phyloP scores from a whole-genome alignment of 2,113 vertebrate genomes.

The Ancistrus triradiatus region DNA sequence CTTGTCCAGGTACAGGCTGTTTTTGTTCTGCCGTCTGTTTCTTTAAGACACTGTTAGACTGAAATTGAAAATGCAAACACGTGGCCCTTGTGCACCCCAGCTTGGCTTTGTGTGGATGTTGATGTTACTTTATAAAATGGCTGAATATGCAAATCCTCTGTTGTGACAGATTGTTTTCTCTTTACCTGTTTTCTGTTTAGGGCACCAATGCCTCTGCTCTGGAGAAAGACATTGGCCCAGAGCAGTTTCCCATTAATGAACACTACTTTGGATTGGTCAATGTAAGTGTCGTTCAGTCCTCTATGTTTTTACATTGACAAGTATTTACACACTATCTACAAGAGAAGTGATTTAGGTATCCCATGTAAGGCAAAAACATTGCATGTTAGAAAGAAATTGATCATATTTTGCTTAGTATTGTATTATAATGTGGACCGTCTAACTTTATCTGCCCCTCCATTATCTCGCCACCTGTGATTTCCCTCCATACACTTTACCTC shows the following conservation, averaged over 20 bases:
- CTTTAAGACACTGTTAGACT: not conserved
- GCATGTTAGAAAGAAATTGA: too few species aligned
- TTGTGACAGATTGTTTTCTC: conserved; percentile 25
- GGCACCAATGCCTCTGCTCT: conserved; percentile 99
- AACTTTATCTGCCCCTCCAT: too few species aligned
- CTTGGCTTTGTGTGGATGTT: not conserved
- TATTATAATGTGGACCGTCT: too few species aligned
- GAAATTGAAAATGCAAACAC: too few species aligned
- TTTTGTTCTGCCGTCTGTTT: too few species aligned
- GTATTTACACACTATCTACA: too few species aligned
- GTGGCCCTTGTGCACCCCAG: not conserved
- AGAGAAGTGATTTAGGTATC: too few species aligned
- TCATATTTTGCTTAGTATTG: too few species aligned
- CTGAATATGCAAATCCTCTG: too few species aligned
- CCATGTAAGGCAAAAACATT: too few species aligned
- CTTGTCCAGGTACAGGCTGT: not conserved
- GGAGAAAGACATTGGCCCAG: conserved; percentile 99
- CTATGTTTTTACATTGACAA: not conserved
- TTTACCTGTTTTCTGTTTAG: conserved; percentile 55
- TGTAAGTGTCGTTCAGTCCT: conserved; percentile 71
- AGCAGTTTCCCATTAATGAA: conserved; percentile 98
- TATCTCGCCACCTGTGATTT: too few species aligned
- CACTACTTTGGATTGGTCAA: conserved; percentile 99
- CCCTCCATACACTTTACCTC: too few species aligned
- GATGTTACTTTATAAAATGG: not conserved